Evolutionary conservation across 2,888 invertebrate genomes (phyloP).

Genomic region (Zelleria hepariella): DNA sequence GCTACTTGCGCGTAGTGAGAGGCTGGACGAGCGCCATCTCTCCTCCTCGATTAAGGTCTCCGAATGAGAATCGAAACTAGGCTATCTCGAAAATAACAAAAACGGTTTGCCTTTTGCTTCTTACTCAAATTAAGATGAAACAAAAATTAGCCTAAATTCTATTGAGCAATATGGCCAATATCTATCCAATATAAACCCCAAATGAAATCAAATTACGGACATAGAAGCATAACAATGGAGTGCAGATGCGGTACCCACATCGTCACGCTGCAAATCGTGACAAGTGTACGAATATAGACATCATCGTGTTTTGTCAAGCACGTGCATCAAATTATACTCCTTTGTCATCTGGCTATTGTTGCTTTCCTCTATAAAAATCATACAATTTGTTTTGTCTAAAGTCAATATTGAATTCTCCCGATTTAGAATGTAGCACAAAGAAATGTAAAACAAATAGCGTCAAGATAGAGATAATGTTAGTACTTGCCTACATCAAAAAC

Average conservation of each 20-base stretch:
- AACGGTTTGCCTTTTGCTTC: too few species aligned
- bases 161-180: too few species aligned
- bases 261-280: not conserved
- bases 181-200: too few species aligned
- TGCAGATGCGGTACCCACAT: conserved; percentile 2
- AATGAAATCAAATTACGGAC: too few species aligned
- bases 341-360: not conserved
- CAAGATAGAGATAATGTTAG: not conserved
- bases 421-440: not conserved
- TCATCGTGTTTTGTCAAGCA: conserved; percentile 2
- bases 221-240: too few species aligned
- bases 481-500: not conserved
- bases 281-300: not conserved
- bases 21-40: too few species aligned
- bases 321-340: conserved; percentile 3
- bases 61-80: too few species aligned
- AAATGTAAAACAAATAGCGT: not conserved
- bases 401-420: not conserved
- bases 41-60: too few species aligned
- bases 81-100: too few species aligned
- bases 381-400: not conserved
- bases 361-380: not conserved
- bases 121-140: too few species aligned
- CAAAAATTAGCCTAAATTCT: too few species aligned
- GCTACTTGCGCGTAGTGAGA: too few species aligned